phyloP scores from a whole-genome alignment of 2,797 vertebrate species.

The Ambastaia sidthimunki region DNA sequence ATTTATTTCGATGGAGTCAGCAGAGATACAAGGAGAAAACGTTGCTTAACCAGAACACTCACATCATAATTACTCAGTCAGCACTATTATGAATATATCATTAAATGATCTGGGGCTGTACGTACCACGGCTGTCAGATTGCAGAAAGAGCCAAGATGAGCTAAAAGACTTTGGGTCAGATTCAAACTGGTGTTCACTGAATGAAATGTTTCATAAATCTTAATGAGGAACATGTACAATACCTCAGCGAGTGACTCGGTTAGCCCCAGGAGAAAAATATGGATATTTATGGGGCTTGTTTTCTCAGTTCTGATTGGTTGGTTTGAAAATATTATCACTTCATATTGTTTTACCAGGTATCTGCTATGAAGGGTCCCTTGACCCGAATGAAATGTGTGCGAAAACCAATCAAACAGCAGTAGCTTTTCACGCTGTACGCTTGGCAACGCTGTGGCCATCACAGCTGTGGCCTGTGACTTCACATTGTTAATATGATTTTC shows the following conservation, averaged over 20 bases:
- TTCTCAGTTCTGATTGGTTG: background rate
- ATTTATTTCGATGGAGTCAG: slow-evolving; percentile 17
- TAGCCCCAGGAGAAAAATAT: slow-evolving; percentile 2
- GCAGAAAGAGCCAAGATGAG: slow-evolving; percentile 4
- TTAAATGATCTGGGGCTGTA: slow-evolving; percentile 24
- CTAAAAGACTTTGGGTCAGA: slow-evolving; percentile 38
- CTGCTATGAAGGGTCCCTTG: slow-evolving; percentile 36
- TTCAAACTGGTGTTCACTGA: slow-evolving; percentile 11
- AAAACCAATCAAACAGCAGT: slow-evolving; percentile 64
- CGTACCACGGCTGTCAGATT: slow-evolving; percentile 26
- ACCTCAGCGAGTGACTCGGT: slow-evolving; percentile 1
- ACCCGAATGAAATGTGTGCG: slow-evolving; percentile 60
- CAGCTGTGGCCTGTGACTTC: slow-evolving; percentile 71
- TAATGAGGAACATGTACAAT: slow-evolving; percentile 3
- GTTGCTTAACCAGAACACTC: slow-evolving; percentile 25
- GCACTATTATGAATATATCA: slow-evolving; percentile 34
- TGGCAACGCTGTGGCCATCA: slow-evolving; percentile 40
- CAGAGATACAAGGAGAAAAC: background rate
- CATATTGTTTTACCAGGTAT: background rate
- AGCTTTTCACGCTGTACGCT: slow-evolving; percentile 66
- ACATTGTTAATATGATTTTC: slow-evolving; percentile 68
- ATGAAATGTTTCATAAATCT: slow-evolving; percentile 40
- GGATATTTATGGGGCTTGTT: slow-evolving; percentile 6
- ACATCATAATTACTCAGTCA: slow-evolving; percentile 30
- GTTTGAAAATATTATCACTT: slow-evolving; percentile 13